phyloP scores from a whole-genome alignment of 2,113 vertebrate genomes.

The Odocoileus hemionus region DNA sequence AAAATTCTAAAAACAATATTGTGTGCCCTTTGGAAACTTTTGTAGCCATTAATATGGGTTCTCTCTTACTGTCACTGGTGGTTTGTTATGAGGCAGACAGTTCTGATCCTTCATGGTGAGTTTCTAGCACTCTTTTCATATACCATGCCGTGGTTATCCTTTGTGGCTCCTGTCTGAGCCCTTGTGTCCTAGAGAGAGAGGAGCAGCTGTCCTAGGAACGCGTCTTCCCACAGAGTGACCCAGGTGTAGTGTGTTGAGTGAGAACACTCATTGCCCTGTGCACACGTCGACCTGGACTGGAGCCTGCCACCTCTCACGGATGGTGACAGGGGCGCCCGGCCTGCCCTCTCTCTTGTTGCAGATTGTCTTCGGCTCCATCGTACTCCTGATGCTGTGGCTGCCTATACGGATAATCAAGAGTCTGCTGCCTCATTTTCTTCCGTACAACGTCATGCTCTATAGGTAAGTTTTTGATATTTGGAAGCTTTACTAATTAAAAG shows the following conservation, averaged over 20 bases:
- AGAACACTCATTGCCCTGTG: not conserved
- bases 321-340: not conserved
- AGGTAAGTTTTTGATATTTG: slow-evolving; percentile 82
- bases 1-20: not conserved
- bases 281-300: not conserved
- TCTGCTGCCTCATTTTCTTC: slow-evolving; percentile 91
- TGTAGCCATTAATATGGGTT: not conserved
- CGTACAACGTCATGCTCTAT: slow-evolving; percentile 99
- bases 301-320: rapidly evolving
- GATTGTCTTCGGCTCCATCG: slow-evolving; percentile 98
- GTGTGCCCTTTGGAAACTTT: not conserved
- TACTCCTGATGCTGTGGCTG: slow-evolving; percentile 98
- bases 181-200: not conserved
- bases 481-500: not conserved
- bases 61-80: not conserved
- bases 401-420: slow-evolving; percentile 95
- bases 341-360: slow-evolving; percentile 64
- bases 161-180: not conserved
- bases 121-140: not conserved
- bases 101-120: not conserved
- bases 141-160: not conserved
- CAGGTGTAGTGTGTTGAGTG: not conserved
- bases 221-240: not conserved
- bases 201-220: not conserved
- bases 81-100: not conserved